Conservation (phyloP, 2,888 invertebrate species). For the Megalurothrips usitatus region DNA sequence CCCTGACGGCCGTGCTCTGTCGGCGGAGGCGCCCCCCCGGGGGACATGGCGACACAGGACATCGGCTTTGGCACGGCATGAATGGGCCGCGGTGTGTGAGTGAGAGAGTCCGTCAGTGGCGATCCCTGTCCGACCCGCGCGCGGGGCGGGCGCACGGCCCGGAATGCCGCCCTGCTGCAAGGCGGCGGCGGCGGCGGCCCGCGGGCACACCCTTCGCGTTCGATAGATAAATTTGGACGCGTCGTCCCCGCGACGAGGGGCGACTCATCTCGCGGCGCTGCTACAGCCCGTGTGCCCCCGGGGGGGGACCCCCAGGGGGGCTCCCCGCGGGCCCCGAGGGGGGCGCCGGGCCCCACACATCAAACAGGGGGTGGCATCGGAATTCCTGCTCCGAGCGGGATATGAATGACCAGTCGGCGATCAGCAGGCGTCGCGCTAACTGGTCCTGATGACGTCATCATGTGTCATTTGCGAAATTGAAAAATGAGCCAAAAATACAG, state of each 20-base stretch:
- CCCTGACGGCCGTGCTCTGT: neutral
- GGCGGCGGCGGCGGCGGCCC: too few relatives aligned
- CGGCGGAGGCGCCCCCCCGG: neutral
- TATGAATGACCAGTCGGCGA: too few relatives aligned
- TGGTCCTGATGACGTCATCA: too few relatives aligned
- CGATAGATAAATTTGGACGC: conserved; percentile 4
- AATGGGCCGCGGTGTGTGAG: neutral
- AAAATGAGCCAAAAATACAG: too few relatives aligned
- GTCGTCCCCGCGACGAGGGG: neutral
- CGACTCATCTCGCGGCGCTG: neutral
- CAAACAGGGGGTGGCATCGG: too few relatives aligned
- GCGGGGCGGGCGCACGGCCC: too few relatives aligned
- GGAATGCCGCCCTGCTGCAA: too few relatives aligned
- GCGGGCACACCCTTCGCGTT: neutral
- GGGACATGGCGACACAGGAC: neutral
- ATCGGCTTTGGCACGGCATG: neutral
- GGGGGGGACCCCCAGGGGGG: neutral
- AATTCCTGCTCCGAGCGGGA: too few relatives aligned
- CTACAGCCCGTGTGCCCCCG: neutral
- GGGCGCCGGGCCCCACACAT: too few relatives aligned
- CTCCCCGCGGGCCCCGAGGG: too few relatives aligned
- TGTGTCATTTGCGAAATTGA: too few relatives aligned
- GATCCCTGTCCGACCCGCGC: neutral
- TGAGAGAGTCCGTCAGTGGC: neutral
- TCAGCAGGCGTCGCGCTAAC: too few relatives aligned